Evolutionary conservation across 1,140 invertebrate species (phyloP), one percentile per base, ranked within the genome.

Genomic region (Manduca sexta): DNA sequence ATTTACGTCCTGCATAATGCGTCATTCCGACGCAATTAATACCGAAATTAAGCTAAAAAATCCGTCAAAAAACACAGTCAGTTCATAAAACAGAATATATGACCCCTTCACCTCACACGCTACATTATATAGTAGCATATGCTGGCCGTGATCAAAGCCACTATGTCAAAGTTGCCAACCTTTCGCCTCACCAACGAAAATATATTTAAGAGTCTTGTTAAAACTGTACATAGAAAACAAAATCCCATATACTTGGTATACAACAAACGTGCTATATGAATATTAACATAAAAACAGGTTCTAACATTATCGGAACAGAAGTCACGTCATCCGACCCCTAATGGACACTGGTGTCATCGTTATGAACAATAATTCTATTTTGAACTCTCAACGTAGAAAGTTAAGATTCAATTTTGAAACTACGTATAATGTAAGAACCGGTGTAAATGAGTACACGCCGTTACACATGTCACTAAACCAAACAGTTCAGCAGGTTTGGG

Each of bases 391-490:
- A 13, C 1, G 1, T 3, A 34, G 4, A 0, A 1, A 0, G 1
- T 39, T 61, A 76, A 53, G 45, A 29, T 48, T 51, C 13, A 44
- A 17, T 48, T 65, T 63, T 30, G 39, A 30, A 52, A 7, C 12
- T 43, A 13, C 12, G 16, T 48, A 18, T 13, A 49, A 15, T 60
- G 53, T 47, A 59, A 59, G 45, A 59, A 57, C 50, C 50, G 42
- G 54, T 45, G 58, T 65, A 66, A 77, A 80, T 73, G 69, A 70
- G 74, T 52, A 56, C 69, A 56, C 54, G 58, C 75, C 74, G 75
- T 79, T 81, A 78, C 42, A 18, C 18, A 29, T 79, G 73, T 77
- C 70, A 63, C 70, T 62, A 66, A 63, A 60, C 55, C 53, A 68
- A 67, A 73, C 73, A 69, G 73, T 69, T 35, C 10, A 30, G 45